Conservation (phyloP, 2,113 vertebrate genomes). For the Trichomycterus rosablanca region DNA sequence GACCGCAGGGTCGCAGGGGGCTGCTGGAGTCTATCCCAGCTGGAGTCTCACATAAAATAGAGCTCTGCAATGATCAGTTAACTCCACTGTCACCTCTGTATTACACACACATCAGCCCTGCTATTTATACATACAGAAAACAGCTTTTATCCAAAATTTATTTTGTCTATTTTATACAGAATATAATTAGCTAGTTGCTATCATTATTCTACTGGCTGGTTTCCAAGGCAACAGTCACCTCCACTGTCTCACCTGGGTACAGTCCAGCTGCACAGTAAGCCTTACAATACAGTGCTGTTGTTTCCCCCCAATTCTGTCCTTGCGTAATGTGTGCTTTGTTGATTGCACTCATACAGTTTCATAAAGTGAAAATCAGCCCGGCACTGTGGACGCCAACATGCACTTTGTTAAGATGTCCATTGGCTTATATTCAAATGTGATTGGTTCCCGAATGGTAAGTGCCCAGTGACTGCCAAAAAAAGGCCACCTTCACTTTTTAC, state of each 20-base stretch:
- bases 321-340: slow-evolving; percentile 10
- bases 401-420: slow-evolving; percentile 13
- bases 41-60: no score
- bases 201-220: slow-evolving; percentile 32
- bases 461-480: slow-evolving; percentile 28
- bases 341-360: neutral
- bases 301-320: slow-evolving; percentile 3
- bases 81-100: no score
- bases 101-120: no score
- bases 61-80: no score
- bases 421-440: slow-evolving; percentile 31
- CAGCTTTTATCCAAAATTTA: no score
- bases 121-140: neutral
- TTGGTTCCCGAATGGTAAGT: slow-evolving; percentile 25
- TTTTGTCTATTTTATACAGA: neutral
- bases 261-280: slow-evolving; percentile 13
- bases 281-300: slow-evolving; percentile 12
- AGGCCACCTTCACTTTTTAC: slow-evolving; percentile 1
- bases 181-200: slow-evolving; percentile 20
- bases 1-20: no score
- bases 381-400: slow-evolving; percentile 5
- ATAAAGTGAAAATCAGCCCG: slow-evolving; percentile 18
- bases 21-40: no score
- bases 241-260: slow-evolving; percentile 18
- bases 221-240: slow-evolving; percentile 34